A percentile compares a stretch with the other conserved stretches of the same genome.
These are phyloP conservation scores for Megaptera novaeangliae DNA, from an alignment of 2,113 vertebrate species.

Conservation along the genomic window DNA sequence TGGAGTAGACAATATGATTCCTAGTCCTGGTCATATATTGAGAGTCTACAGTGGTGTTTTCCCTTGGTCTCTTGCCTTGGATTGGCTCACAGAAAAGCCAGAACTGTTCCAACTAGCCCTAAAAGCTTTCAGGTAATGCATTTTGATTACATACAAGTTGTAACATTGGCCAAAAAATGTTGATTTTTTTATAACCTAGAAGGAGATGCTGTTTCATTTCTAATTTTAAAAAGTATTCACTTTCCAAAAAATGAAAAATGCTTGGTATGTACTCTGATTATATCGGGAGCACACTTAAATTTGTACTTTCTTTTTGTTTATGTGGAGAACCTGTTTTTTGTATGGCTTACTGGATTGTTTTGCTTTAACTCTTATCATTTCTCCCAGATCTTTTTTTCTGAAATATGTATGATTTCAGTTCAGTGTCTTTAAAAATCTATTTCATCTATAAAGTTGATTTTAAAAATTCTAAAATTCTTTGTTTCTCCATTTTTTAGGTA, in stretches of 20 bases:
- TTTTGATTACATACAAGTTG: not conserved
- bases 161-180: not conserved
- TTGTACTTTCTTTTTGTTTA: not conserved
- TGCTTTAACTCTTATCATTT: not conserved
- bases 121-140: constrained; percentile 94
- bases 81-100: constrained; percentile 92
- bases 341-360: not conserved
- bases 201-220: not conserved
- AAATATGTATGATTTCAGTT: not conserved
- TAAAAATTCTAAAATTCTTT: constrained; percentile 34
- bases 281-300: not conserved
- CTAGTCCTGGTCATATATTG: constrained; percentile 90
- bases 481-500: constrained; percentile 83
- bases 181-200: not conserved
- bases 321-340: not conserved
- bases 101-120: constrained; percentile 93
- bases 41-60: constrained; percentile 91
- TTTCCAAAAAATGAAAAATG: constrained; percentile 5
- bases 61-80: constrained; percentile 91
- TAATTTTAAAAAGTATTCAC: not conserved
- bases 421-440: not conserved
- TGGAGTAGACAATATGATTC: constrained; percentile 86
- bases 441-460: not conserved
- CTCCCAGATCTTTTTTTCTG: not conserved
- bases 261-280: not conserved